phyloP scores from a whole-genome alignment of 2,888 invertebrate genomes.

The Xiphydria camelus region DNA sequence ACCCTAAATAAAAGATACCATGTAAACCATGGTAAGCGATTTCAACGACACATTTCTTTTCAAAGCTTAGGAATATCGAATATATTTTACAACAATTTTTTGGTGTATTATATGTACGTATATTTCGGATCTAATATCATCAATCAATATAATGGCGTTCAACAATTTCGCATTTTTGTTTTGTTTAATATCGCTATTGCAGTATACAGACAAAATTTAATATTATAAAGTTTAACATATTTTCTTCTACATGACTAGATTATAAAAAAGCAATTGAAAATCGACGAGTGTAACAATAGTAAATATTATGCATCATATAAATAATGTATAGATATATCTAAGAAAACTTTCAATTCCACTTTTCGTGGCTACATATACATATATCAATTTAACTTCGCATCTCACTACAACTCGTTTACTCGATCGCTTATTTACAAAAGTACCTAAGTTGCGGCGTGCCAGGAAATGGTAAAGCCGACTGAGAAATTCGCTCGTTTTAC shows the following conservation, averaged over 20 bases:
- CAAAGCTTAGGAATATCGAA: too few species aligned
- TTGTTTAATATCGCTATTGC: background rate
- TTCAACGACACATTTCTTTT: too few species aligned
- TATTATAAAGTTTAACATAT: slow-evolving; percentile 45
- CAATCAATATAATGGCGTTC: background rate
- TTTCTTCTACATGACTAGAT: slow-evolving; percentile 53
- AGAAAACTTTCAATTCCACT: slow-evolving; percentile 22
- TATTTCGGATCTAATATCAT: background rate
- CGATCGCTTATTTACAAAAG: slow-evolving; percentile 1
- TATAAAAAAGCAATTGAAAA: slow-evolving; percentile 49
- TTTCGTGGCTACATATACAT: background rate
- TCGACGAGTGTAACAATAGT: slow-evolving; percentile 40
- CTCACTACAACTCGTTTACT: background rate
- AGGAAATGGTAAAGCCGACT: background rate
- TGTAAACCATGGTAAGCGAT: too few species aligned
- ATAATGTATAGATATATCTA: slow-evolving; percentile 35
- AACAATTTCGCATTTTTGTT: background rate
- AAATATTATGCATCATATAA: slow-evolving; percentile 39
- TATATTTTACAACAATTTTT: too few species aligned
- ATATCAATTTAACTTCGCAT: background rate
- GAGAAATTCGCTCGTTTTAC: background rate
- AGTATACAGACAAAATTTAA: slow-evolving; percentile 44
- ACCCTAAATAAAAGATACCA: too few species aligned
- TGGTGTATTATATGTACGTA: too few species aligned
- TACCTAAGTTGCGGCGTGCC: background rate